Base-by-base conservation (phyloP, 2,888 invertebrate genomes). In the Himalopsyche japonica region DNA sequence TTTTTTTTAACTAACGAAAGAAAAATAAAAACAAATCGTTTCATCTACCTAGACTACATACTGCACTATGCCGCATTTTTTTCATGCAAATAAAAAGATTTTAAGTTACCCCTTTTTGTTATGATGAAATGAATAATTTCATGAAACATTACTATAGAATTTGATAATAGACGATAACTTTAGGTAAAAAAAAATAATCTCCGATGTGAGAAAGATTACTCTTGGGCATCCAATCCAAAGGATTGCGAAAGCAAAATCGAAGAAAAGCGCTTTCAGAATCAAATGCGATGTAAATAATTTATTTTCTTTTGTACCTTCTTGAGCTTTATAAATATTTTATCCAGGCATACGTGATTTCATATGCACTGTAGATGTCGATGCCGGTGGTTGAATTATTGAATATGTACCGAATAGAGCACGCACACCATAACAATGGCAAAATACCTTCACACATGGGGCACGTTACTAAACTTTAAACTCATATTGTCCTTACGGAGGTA, bases 281-380 rank as follows among this genome's bases (percentile, higher is more conserved):
- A 84, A 82, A 86, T 77, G 76, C 81, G 79, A 57, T 47, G 83
- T 86, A 86, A 86, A 86, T 86, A 86, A 86, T 86, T 81, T 83
- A 86, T 86, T 83, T 86, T 82, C 84, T 76, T 86, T 86, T 86
- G 86, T 86, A 83, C 84, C 82, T 49, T 80, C 76, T 79, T 79
- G 82, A 84, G 48, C 78, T 57, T 27, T 70, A 84, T 86, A 84
- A 84, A 86, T 86, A 86, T 86, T 84, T 86, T 84, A 86, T 82
- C 76, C 81, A 79, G 83, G 78, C 80, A 86, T 82, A 82, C 82
- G 84, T 64, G 82, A 86, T 84, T 84, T 84, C 79, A 86, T 86
- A 86, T 86, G 86, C 86, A 84, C 84, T 24, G 83, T 80, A 79
- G 70, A 84, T 83, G 83, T 83, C 86, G 86, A 86, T 86, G 79